phyloP scores from a whole-genome alignment of 2,113 vertebrate genomes.

The Epinephelus cyanopodus region DNA sequence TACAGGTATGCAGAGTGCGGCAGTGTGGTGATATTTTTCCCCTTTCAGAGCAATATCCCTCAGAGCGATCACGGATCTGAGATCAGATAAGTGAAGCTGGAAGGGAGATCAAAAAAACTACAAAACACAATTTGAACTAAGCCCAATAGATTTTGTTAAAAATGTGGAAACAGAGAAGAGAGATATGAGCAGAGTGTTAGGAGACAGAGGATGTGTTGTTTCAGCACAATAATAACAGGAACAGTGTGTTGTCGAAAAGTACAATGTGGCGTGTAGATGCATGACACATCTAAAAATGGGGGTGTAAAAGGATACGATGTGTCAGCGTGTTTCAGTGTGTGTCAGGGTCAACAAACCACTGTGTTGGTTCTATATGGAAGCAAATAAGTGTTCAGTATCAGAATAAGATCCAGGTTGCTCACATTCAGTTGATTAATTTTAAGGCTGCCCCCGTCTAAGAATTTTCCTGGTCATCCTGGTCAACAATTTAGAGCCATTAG shows the following conservation, averaged over 20 bases:
- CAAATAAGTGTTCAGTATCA: too few species aligned
- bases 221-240: constrained; percentile 1
- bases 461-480: too few species aligned
- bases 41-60: not conserved
- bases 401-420: too few species aligned
- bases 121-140: not conserved
- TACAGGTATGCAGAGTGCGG: not conserved
- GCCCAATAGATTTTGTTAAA: not conserved
- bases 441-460: too few species aligned
- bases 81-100: not conserved
- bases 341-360: constrained; percentile 5
- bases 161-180: not conserved
- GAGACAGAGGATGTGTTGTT: not conserved
- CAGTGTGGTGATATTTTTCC: not conserved
- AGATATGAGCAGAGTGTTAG: not conserved
- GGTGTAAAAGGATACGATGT: not conserved
- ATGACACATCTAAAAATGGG: not conserved
- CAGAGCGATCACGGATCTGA: not conserved
- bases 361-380: not conserved
- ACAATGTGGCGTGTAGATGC: not conserved
- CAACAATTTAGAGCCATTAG: too few species aligned
- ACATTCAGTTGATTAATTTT: too few species aligned
- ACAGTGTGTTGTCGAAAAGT: not conserved
- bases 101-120: not conserved
- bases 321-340: too few species aligned